Conservation (phyloP, 2,888 invertebrate genomes). For the Cosmopolites sordidus region DNA sequence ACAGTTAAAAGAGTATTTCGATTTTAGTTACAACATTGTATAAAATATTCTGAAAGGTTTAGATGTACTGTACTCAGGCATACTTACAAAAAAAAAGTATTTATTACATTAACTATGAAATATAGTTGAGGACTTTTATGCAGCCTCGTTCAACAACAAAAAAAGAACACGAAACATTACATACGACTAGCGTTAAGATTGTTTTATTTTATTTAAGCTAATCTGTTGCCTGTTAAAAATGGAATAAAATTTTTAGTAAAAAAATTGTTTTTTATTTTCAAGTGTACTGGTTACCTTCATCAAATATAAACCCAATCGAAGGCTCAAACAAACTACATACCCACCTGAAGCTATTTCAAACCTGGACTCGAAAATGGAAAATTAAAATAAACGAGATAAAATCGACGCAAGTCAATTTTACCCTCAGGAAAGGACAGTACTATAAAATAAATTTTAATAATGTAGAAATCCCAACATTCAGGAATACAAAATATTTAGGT, state of each 20-base stretch:
- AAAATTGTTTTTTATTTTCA: neutral
- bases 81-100: neutral
- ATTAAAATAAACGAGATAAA: too few relatives aligned
- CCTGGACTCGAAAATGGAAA: too few relatives aligned
- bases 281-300: too few relatives aligned
- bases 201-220: conserved; percentile 1
- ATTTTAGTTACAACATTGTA: neutral
- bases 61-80: neutral
- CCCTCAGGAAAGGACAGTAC: too few relatives aligned
- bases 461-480: too few relatives aligned
- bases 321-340: too few relatives aligned
- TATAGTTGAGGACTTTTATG: neutral
- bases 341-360: too few relatives aligned
- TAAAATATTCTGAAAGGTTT: neutral
- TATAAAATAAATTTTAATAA: too few relatives aligned
- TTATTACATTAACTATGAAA: neutral
- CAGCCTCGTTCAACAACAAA: neutral
- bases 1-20: too few relatives aligned
- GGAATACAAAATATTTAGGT: too few relatives aligned
- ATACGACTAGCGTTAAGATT: neutral
- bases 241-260: neutral
- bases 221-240: neutral
- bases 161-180: neutral
- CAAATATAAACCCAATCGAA: too few relatives aligned
- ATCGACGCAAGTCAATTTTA: too few relatives aligned